A percentile compares a stretch with the other conserved stretches of the same genome.
Evolutionary conservation across 2,888 invertebrate species (phyloP).

Genomic region (Zhengitettix transpicula): DNA sequence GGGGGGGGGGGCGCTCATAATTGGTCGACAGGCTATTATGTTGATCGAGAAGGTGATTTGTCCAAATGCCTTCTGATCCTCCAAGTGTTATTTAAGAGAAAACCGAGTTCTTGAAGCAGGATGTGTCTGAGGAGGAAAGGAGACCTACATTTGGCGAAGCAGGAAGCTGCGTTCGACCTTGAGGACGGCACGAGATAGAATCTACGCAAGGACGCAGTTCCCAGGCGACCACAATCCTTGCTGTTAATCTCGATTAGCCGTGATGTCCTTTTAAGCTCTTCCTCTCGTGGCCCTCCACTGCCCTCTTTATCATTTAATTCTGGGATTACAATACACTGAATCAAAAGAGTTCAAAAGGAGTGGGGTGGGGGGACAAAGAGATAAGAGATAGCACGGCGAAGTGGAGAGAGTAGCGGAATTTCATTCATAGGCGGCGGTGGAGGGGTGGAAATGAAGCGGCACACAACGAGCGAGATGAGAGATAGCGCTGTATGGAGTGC

Average conservation of each 20-base stretch:
- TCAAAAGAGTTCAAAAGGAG: not conserved
- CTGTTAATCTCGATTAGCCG: not conserved
- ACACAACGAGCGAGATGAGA: no score
- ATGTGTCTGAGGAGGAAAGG: no score
- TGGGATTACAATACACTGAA: not conserved
- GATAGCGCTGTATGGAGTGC: no score
- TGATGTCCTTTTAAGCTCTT: not conserved
- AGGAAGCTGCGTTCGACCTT: no score
- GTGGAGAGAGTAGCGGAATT: not conserved
- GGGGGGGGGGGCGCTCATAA: no score
- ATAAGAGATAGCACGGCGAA: not conserved
- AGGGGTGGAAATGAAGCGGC: not conserved
- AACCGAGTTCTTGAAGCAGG: no score
- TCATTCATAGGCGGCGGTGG: not conserved
- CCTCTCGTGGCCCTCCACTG: not conserved
- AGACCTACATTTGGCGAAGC: no score
- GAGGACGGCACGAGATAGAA: no score
- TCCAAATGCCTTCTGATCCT: no score
- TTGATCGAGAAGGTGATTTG: no score
- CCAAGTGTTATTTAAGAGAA: no score
- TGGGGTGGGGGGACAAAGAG: not conserved
- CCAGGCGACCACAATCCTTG: not conserved
- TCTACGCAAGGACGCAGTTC: not conserved
- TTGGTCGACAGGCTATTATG: no score
- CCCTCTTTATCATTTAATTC: not conserved